Conservation (phyloP, 2,113 vertebrate species). For the Tachysurus fulvidraco region DNA sequence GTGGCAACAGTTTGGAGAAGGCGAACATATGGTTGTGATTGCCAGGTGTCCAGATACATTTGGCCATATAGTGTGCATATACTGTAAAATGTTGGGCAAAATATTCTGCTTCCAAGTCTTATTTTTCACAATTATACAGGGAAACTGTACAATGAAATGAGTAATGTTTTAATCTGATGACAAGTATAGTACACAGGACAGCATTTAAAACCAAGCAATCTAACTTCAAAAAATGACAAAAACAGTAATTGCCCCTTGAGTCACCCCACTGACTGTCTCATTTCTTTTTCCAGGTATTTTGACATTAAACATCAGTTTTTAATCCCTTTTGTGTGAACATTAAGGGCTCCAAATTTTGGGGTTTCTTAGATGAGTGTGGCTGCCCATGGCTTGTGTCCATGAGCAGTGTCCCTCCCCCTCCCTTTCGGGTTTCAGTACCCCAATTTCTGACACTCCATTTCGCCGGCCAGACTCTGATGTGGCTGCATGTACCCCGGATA, state of each 20-base stretch:
- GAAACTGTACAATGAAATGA: background rate
- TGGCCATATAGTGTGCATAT: background rate
- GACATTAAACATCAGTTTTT: conserved; percentile 28
- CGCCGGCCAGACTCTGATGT: conserved; percentile 83
- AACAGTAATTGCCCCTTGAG: background rate
- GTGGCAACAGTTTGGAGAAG: background rate
- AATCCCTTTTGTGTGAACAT: background rate
- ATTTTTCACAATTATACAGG: background rate
- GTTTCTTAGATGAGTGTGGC: conserved; percentile 57
- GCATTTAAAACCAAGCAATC: background rate
- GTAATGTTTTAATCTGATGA: background rate
- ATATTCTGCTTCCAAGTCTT: background rate
- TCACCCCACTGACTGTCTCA: background rate
- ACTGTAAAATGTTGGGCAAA: background rate
- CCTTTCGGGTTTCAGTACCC: conserved; percentile 83
- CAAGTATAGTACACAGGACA: background rate
- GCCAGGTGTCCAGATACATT: background rate
- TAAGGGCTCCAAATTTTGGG: conserved; percentile 47
- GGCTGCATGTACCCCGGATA: conserved; percentile 87
- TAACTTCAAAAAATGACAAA: background rate
- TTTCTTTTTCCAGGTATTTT: conserved; percentile 34
- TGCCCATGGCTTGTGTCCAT: conserved; percentile 86
- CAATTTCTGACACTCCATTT: conserved; percentile 82
- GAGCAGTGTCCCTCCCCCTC: conserved; percentile 88
- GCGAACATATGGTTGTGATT: background rate